Percentiles rank a stretch among this genome's conserved stretches.
Conservation (phyloP, 2,888 invertebrate genomes). For the Trachelus iudaicus region DNA sequence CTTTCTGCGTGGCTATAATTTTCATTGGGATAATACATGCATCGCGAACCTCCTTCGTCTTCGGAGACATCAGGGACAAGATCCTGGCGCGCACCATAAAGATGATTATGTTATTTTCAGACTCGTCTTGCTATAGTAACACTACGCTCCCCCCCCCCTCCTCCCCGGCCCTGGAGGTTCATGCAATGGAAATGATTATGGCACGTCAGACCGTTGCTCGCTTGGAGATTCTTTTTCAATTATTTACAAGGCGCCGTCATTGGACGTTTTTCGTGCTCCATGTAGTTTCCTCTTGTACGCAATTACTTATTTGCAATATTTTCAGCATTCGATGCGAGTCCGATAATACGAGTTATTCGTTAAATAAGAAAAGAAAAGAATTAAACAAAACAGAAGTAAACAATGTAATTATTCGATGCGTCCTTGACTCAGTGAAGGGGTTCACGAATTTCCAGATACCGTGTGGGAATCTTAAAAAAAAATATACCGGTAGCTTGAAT, state of each 20-base stretch:
- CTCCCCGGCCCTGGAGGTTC: neutral
- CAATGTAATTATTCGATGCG: neutral
- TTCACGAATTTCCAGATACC: neutral
- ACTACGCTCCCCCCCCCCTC: no score
- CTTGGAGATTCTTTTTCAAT: neutral
- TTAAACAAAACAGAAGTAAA: neutral
- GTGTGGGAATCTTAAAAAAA: neutral
- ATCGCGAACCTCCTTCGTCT: neutral
- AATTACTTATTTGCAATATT: neutral
- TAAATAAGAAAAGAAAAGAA: neutral
- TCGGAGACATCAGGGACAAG: neutral
- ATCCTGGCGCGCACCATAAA: neutral
- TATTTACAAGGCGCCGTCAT: neutral
- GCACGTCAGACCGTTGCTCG: neutral
- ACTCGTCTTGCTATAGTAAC: neutral
- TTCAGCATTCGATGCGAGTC: neutral
- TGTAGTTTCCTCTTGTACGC: neutral
- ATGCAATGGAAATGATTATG: neutral
- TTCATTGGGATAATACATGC: constrained; percentile 1
- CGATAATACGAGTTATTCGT: neutral
- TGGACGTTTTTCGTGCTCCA: neutral
- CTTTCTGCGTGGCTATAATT: neutral
- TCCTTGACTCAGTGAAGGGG: neutral
- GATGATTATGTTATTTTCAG: neutral
- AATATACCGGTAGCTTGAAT: neutral